These are phyloP conservation scores for Aotus griseimembra DNA, from an alignment of 2,797 vertebrate genomes.

Conservation along the genomic window DNA sequence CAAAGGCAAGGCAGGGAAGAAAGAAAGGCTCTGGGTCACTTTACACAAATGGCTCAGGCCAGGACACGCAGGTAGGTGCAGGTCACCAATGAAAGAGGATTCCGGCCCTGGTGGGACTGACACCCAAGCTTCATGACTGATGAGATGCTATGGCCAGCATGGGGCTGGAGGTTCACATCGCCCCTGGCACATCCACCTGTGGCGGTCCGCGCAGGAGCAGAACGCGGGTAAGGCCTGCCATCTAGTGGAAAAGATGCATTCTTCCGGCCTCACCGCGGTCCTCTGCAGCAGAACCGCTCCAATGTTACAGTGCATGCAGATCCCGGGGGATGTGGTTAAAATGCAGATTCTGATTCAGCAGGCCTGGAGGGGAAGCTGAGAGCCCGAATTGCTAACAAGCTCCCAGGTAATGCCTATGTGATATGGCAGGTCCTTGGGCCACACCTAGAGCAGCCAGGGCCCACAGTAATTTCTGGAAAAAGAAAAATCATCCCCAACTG, in stretches of 20 bases:
- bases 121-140: neutral
- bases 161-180: neutral
- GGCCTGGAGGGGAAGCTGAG: neutral
- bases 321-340: neutral
- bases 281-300: rapidly evolving
- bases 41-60: neutral
- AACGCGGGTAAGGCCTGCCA: neutral
- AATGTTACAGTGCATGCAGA: rapidly evolving
- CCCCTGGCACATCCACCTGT: rapidly evolving
- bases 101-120: neutral
- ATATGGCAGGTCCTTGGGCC: neutral
- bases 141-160: neutral
- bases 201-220: neutral
- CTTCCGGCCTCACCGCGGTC: rapidly evolving
- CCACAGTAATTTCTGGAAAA: neutral
- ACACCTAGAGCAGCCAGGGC: rapidly evolving
- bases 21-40: neutral
- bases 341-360: neutral
- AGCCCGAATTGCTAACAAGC: neutral
- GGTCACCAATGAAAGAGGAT: neutral
- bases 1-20: neutral
- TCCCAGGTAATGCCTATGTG: neutral
- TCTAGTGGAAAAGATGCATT: neutral
- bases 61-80: neutral
- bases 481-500: neutral